Percentiles rank a stretch among this genome's conserved stretches.
Conservation (phyloP, 2,797 vertebrate species). For the Chiloscyllium punctatum region DNA sequence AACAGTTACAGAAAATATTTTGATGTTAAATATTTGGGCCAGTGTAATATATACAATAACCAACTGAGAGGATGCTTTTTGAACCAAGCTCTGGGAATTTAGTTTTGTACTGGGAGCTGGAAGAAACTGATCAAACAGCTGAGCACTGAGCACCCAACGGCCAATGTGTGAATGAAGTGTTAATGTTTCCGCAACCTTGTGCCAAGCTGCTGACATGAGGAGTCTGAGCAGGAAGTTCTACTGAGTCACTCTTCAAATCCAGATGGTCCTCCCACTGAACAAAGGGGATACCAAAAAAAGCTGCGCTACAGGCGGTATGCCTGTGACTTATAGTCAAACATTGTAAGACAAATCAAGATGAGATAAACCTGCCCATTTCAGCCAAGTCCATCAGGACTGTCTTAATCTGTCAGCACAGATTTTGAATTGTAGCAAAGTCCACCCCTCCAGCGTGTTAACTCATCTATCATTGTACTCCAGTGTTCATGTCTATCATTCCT, state of each 20-base stretch:
- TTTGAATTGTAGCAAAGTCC: not conserved
- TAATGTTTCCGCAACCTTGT: not conserved
- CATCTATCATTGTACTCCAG: not conserved
- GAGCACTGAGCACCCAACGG: not conserved
- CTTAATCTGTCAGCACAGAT: too few relatives aligned
- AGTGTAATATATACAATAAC: not conserved
- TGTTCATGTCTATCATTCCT: not conserved
- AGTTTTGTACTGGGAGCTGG: not conserved
- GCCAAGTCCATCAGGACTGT: not conserved
- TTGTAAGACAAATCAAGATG: not conserved
- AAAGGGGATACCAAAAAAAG: not conserved
- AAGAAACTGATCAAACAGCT: not conserved
- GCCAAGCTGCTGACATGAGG: not conserved
- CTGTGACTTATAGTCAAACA: not conserved
- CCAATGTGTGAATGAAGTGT: not conserved
- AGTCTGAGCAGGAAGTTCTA: conserved; percentile 22
- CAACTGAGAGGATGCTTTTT: not conserved
- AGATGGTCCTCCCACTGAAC: conserved; percentile 29
- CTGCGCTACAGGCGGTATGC: not conserved
- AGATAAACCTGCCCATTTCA: too few relatives aligned
- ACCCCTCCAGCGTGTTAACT: not conserved
- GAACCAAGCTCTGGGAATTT: not conserved
- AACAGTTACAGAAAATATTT: not conserved
- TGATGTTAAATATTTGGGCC: not conserved
- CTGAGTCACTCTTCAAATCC: not conserved